These are phyloP conservation scores for Hemicrepidius hirtus DNA, from an alignment of 2,888 invertebrate genomes.

Conservation along the genomic window DNA sequence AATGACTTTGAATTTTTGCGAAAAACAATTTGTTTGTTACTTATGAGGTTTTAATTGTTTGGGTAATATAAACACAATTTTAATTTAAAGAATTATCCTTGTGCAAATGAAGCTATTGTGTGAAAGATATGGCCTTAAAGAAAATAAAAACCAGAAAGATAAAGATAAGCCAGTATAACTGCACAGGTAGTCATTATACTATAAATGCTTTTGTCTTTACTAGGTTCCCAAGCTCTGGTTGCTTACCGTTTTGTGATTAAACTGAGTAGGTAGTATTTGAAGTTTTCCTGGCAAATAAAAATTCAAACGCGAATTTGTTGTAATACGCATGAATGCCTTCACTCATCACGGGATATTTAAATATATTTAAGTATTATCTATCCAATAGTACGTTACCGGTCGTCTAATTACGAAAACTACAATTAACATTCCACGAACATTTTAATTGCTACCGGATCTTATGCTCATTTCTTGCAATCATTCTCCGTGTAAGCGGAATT, in stretches of 20 bases:
- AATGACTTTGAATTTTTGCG: not conserved
- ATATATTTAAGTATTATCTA: not conserved
- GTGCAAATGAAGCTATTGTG: conserved; percentile 25
- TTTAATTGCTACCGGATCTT: not conserved
- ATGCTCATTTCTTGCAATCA: not conserved
- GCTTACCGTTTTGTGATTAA: conserved; percentile 25
- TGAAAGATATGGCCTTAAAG: conserved; percentile 42
- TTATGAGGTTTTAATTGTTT: not conserved
- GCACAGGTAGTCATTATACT: conserved; percentile 27
- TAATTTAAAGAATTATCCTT: conserved; percentile 24
- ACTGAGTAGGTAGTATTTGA: not conserved
- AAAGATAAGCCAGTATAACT: conserved; percentile 26
- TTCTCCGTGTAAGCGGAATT: not conserved
- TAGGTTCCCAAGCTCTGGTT: conserved; percentile 13
- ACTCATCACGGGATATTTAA: not conserved
- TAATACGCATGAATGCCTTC: not conserved
- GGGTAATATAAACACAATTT: conserved; percentile 1
- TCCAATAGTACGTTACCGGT: not conserved
- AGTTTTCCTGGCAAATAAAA: conserved; percentile 11
- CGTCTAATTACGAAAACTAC: not conserved
- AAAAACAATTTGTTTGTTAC: not conserved
- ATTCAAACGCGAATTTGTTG: not conserved
- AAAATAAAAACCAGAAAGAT: conserved; percentile 27
- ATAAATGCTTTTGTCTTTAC: conserved; percentile 13
- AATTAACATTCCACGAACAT: not conserved